Evolutionary conservation across 1,140 invertebrate genomes (phyloP), one percentile per base, ranked within the genome.

Genomic region (Prorops nasuta): DNA sequence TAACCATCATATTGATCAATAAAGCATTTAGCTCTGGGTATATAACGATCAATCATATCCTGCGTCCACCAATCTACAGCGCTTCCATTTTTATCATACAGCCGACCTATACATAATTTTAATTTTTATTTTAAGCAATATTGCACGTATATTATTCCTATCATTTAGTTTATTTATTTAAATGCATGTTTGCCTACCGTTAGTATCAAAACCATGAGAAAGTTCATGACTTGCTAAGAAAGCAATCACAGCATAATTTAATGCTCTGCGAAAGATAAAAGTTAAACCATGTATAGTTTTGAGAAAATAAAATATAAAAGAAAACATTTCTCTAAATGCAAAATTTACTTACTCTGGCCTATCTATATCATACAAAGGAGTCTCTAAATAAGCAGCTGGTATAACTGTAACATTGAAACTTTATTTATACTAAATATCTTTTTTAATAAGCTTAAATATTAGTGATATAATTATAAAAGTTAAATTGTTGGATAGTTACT

Each of bases 171-270:
- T 28, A 6, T 10, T 28, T 28, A 10, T 28, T 4, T 6, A 28
- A 28, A 28, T 28, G 10, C 4, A 6, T 28, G 10, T 28, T 4
- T 28, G 10, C 10, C 4, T 51, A 35, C 67, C 69, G 58, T 55
- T 38, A 53, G 71, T 71, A 51, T 85, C 83, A 57, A 84, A 83
- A 18, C 81, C 81, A 55, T 84, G 83, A 0, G 82, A 81, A 24
- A 86, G 75, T 65, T 85, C 80, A 46, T 84, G 83, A 10, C 82
- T 83, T 4, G 24, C 24, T 4, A 28, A 28, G 4, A 4, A 28
- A 6, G 4, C 24, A 6, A 10, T 28, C 10, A 6, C 10, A 10
- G 24, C 24, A 10, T 28, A 28, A 28, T 28, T 28, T 10, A 28
- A 6, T 4, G 10, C 24, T 6, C 24, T 28, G 10, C n/a, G n/a